Base-by-base conservation (phyloP, 2,113 vertebrate species). In the Gavia stellata region DNA sequence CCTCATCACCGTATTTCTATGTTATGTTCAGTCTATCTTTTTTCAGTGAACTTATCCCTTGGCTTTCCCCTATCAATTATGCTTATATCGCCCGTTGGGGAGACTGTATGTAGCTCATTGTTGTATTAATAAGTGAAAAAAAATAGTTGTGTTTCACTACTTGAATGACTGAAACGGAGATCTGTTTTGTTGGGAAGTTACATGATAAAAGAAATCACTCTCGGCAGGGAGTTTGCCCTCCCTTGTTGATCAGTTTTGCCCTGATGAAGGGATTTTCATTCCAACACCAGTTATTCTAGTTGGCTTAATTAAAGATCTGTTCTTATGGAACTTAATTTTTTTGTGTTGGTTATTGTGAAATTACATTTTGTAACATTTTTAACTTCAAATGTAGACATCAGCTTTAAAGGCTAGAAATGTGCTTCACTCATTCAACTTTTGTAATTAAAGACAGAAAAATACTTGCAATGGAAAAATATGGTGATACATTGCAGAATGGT, bases 81-180 rank as follows among this genome's bases (percentile, higher is more conserved):
- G 29, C n/a, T 36, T 72, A 7, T 75, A 61, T 65, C 84, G 71
- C 58, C 58, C 12, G 0, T 42, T 75, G 44, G 77, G 73, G 74
- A 85, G 62, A 73, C 82, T 70, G 58, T 84, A 66, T 75, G 21
- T 83, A 72, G 71, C 53, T 90, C 75, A 38, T 68, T n/a, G 31
- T 79, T 90, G 31, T 61, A 80, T 89, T 81, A 92, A 92, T 81
- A 77, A 90, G 67, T 44, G 78, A 87, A 88, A 65, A 96, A 85
- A 80, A 91, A 70, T 58, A 80, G 70, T 68, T 68, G 34, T 61
- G 47, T 81, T 6, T 78, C 88, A 25, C 67, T 88, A n/a, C 4
- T 74, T 73, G 77, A 86, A 12, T 59, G 68, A 78, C 72, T 88
- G 85, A 81, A 85, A 40, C 2, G 4, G 42, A 83, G 55, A 84